These are phyloP conservation scores for Pollimyrus isidori DNA, from an alignment of 2,113 vertebrate genomes.

Conservation along the genomic window DNA sequence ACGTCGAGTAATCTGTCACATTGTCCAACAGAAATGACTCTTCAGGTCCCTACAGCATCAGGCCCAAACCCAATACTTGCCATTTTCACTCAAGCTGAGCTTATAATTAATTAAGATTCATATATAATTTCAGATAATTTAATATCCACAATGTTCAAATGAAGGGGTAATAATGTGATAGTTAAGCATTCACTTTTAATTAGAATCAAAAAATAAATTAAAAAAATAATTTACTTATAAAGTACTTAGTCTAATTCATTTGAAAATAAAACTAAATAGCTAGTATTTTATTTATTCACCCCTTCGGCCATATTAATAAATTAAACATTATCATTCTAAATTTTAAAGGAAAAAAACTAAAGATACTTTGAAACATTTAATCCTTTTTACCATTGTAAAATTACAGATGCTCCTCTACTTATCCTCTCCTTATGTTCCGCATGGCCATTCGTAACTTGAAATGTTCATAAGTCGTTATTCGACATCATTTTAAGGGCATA, in stretches of 20 bases:
- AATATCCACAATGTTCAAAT: background rate
- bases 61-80: background rate
- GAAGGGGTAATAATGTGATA: background rate
- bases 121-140: background rate
- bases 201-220: background rate
- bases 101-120: background rate
- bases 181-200: background rate
- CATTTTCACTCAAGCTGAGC: background rate
- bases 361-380: background rate
- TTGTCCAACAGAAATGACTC: background rate
- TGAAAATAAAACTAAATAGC: background rate
- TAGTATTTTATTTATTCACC: background rate
- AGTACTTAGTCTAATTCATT: background rate
- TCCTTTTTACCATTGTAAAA: background rate
- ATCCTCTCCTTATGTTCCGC: no score
- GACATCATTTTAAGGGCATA: no score
- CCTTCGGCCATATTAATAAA: background rate
- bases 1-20: background rate
- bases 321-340: background rate
- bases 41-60: background rate
- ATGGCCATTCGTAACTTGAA: no score
- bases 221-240: background rate
- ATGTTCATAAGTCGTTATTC: no score
- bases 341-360: background rate
- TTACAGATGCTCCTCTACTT: background rate